phyloP scores from a whole-genome alignment of 1,140 invertebrate species.

The Zaprionus vittiger region DNA sequence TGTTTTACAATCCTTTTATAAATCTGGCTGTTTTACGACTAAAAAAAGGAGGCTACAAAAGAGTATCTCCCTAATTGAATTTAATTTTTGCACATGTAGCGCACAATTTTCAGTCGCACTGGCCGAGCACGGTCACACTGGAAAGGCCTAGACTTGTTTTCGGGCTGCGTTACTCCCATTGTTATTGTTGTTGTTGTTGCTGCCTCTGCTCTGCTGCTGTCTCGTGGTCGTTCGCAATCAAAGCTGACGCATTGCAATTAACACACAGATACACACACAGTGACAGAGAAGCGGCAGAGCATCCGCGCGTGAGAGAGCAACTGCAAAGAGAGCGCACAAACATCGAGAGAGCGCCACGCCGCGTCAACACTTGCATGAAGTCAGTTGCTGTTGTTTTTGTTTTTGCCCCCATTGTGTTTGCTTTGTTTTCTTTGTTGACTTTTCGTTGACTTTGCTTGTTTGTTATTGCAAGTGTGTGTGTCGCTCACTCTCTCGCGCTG shows the following conservation, averaged over 20 bases:
- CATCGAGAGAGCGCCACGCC: not conserved
- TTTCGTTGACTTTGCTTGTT: slow-evolving; percentile 45
- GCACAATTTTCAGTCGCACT: not conserved
- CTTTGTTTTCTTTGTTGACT: slow-evolving; percentile 28
- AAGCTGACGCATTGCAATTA: slow-evolving; percentile 49
- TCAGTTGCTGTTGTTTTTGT: slow-evolving; percentile 2
- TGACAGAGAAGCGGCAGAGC: too few relatives aligned
- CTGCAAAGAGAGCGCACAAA: not conserved
- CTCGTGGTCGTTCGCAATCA: slow-evolving; percentile 47
- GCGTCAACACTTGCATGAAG: slow-evolving; percentile 25
- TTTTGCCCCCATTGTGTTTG: slow-evolving; percentile 18
- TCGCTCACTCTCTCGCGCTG: slow-evolving; percentile 15
- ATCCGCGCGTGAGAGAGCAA: not conserved
- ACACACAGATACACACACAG: slow-evolving; percentile 32
- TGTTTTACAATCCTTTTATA: not conserved
- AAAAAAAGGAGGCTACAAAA: too few relatives aligned
- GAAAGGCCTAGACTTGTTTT: slow-evolving; percentile 13
- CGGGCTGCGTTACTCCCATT: slow-evolving; percentile 2
- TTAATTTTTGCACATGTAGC: not conserved
- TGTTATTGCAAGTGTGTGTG: slow-evolving; percentile 35
- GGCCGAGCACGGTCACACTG: not conserved
- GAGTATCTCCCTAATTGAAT: too few relatives aligned
- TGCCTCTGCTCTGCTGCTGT: slow-evolving; percentile 14
- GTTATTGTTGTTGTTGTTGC: slow-evolving; percentile 6
- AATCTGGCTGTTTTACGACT: not conserved